Percentiles rank a stretch among this genome's conserved stretches.
phyloP scores from a whole-genome alignment of 2,113 vertebrate genomes.

The Pristiophorus japonicus region DNA sequence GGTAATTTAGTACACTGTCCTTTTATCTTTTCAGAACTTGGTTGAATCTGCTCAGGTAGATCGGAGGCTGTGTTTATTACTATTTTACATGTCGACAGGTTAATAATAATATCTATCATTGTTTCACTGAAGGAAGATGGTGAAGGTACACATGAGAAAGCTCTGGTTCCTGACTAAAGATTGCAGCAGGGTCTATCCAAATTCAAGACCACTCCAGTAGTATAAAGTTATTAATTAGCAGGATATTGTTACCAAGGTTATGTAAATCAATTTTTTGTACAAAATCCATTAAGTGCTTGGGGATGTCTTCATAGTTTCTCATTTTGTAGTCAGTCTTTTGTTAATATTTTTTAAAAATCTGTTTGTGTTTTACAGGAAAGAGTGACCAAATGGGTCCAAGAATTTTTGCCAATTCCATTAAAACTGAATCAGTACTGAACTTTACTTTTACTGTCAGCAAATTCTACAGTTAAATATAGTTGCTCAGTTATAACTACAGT shows the following conservation, averaged over 20 bases:
- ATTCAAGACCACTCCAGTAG: not conserved
- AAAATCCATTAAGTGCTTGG: not conserved
- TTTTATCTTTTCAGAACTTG: not conserved
- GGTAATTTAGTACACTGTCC: not conserved
- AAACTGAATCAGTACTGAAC: not conserved
- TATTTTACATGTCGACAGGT: not conserved
- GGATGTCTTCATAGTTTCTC: not conserved
- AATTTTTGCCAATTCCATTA: not conserved
- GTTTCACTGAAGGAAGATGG: not conserved
- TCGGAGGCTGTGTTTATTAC: not conserved
- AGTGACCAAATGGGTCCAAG: not conserved
- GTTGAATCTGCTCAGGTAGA: not conserved
- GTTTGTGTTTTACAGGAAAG: not conserved
- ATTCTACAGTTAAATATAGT: not conserved
- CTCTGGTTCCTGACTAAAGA: not conserved
- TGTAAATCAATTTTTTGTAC: not conserved
- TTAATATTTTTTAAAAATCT: not conserved
- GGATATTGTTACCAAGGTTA: not conserved
- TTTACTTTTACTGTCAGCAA: not conserved
- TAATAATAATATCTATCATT: not conserved
- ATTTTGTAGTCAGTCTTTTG: not conserved
- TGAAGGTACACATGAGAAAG: not conserved
- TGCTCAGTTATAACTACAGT: not conserved
- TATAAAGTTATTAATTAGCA: not conserved
- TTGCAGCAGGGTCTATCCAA: too few species aligned